Base-by-base conservation (phyloP, 2,888 invertebrate genomes). In the Diaperis boleti region DNA sequence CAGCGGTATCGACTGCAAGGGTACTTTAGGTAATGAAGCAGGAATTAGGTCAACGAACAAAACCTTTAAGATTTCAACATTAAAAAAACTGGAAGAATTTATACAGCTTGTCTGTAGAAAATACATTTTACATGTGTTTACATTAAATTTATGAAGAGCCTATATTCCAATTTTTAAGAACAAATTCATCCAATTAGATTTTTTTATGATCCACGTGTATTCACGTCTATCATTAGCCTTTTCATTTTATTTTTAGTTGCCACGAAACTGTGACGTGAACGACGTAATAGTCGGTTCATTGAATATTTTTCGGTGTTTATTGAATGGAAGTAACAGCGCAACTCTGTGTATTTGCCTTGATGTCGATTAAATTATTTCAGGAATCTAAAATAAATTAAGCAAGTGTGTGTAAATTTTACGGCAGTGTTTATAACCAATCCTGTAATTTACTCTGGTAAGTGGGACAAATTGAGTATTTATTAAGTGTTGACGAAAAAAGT, bases 311-410 rank as follows among this genome's bases (percentile, higher is more conserved):
- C 39, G 15, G 7, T 39, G 39, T 39, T 39, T 39, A 39, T n/a
- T 13, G 39, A 39, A 39, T 14, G 39, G 15, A 39, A 39, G 7
- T 13, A 39, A 8, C 15, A 39, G 7, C n/a, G n/a, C 39, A 2
- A 17, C 6, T 1, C 5, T 42, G 41, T 42, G 20, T 42, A 42
- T 42, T 20, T 39, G 14, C 39, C 15, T 14, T 39, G 39, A 15
- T 17, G 39, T 10, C 42, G 13, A 42, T 42, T 6, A 41, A 41
- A 41, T 41, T 41, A 49, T 49, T 49, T 49, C 49, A 35, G 49
- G 49, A 49, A 29, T 6, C 33, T 35, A 18, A 49, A 35, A 49
- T 35, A 49, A 49, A 49, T 47, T 31, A 8, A 14, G 47, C 29
- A 26, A 44, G 44, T 41, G 41, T 42, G 22, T 17, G 2, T 2